A percentile compares a stretch with the other conserved stretches of the same genome.
Conservation (phyloP, 2,113 vertebrate genomes). For the Myxocyprinus asiaticus region DNA sequence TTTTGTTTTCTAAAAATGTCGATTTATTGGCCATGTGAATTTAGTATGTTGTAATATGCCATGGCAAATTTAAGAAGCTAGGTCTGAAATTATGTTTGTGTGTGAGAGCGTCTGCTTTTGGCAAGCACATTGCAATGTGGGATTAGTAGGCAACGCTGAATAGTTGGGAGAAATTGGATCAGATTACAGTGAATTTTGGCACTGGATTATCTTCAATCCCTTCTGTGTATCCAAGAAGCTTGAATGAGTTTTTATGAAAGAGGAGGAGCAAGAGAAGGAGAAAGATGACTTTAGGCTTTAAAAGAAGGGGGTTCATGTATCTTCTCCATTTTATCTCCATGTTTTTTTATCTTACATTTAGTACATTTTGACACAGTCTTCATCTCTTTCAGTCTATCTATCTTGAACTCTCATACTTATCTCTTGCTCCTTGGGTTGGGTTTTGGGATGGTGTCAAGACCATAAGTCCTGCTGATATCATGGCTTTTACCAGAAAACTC, state of each 20-base stretch:
- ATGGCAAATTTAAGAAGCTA: conserved; percentile 11
- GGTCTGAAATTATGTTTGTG: conserved; percentile 24
- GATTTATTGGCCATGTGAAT: neutral
- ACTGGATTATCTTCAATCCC: conserved; percentile 56
- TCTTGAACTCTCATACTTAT: neutral
- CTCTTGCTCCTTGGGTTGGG: neutral
- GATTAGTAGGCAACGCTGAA: conserved; percentile 52
- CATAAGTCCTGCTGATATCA: conserved; percentile 36
- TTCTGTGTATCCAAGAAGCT: conserved; percentile 18
- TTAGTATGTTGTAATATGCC: neutral
- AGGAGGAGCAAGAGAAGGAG: neutral
- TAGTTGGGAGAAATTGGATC: conserved; percentile 58
- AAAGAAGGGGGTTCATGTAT: neutral
- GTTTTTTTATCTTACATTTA: neutral
- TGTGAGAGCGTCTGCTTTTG: conserved; percentile 36
- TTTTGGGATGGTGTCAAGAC: conserved; percentile 28
- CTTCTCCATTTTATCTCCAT: neutral
- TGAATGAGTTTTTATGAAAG: conserved; percentile 14
- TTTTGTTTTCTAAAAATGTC: neutral
- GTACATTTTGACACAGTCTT: neutral
- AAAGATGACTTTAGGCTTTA: neutral
- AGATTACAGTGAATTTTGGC: conserved; percentile 61
- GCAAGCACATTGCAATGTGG: conserved; percentile 44
- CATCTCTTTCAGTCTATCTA: neutral
- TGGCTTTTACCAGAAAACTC: conserved; percentile 29